Evolutionary conservation across 2,113 vertebrate species (phyloP).

Genomic region (Nibea albiflora): DNA sequence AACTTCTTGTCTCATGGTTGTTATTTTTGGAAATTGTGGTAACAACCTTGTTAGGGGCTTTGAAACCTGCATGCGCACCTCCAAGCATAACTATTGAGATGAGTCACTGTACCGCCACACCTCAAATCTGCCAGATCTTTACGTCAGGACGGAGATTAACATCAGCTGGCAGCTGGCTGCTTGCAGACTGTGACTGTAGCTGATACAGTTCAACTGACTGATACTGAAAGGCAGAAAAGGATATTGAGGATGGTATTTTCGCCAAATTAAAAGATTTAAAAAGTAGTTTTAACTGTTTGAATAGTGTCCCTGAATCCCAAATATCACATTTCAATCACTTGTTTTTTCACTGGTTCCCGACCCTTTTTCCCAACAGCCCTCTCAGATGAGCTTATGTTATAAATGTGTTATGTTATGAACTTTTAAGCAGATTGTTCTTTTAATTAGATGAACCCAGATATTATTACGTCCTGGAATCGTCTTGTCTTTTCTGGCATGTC

Average conservation of each 20-base stretch:
- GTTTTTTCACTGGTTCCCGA: neutral
- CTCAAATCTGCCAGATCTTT: conserved; percentile 39
- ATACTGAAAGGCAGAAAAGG: neutral
- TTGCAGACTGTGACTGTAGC: neutral
- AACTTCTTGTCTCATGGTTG: conserved; percentile 31
- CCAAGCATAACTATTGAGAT: conserved; percentile 36
- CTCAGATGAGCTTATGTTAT: neutral
- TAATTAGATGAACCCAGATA: neutral
- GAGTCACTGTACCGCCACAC: conserved; percentile 32
- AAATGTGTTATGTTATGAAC: neutral
- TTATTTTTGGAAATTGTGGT: conserved; percentile 55
- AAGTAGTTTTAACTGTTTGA: neutral
- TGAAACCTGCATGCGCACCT: conserved; percentile 44
- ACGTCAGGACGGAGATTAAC: conserved; percentile 50
- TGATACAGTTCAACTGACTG: neutral
- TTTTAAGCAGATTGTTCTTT: neutral
- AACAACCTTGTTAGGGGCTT: conserved; percentile 31
- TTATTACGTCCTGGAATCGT: neutral
- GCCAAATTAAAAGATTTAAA: neutral
- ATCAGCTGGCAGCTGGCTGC: conserved; percentile 33
- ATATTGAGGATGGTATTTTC: neutral
- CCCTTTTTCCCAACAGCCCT: neutral
- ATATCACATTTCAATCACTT: neutral
- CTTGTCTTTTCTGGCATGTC: neutral
- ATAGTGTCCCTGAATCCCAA: neutral